Evolutionary conservation across 2,888 invertebrate genomes (phyloP), one percentile per base, ranked within the genome.

Genomic region (Lasius fuliginosus): DNA sequence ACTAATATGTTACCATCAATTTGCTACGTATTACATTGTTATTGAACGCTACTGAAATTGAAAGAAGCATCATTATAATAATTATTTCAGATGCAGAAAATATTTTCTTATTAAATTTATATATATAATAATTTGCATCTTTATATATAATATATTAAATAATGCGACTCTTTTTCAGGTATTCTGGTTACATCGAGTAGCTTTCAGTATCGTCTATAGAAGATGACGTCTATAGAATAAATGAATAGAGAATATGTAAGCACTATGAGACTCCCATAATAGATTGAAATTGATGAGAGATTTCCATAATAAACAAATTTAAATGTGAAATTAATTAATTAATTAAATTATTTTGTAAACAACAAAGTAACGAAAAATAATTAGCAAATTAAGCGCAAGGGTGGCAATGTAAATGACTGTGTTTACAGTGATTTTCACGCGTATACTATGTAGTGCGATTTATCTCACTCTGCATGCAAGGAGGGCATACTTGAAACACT

Each of bases 401-500:
- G 6, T 11, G 11, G 11, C 15, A 15, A 9, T 62, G 30, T 62
- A 73, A 40, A 40, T 18, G 8, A 60, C 36, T 5, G 6, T n/a
- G 5, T 60, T 64, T 56, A 4, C 1, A 69, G 1, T 2, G 46
- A 23, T 65, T 65, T 74, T 30, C 12, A 12, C 11, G 3, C 18
- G 40, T 27, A 8, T 49, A 49, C 9, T 15, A 36, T 23, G 6
- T 33, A 23, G 2, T 23, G n/a, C 15, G 1, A 30, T 64, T 42
- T 23, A 69, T 12, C 30, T 71, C 9, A 36, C 53, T 65, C 5
- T 42, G 15, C 15, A 27, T 27, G 3, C 8, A 23, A 71, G 23
- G n/a, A 46, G n/a, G 0, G 27, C 8, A 74, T 42, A 12, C 27
- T 23, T 46, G n/a, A 46, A 79, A 58, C 42, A 79, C n/a, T n/a